A percentile compares a stretch with the other conserved stretches of the same genome.
Conservation (phyloP, 2,113 vertebrate genomes). For the Okapia johnstoni region DNA sequence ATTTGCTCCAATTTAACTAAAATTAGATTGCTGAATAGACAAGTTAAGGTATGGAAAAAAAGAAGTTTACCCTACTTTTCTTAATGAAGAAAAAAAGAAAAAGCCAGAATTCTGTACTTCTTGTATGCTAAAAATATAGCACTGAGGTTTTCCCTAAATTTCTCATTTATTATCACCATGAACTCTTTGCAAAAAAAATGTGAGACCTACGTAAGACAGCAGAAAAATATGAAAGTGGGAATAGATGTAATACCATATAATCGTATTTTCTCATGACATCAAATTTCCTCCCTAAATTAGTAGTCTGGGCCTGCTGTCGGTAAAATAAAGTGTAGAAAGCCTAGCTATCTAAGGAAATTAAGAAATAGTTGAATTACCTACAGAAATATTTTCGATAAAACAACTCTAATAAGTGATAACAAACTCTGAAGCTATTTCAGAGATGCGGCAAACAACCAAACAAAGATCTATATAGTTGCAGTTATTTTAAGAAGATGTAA, state of each 20-base stretch:
- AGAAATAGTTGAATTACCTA: not conserved
- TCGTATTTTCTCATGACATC: not conserved
- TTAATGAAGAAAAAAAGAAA: not conserved
- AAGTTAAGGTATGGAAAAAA: not conserved
- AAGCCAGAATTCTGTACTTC: not conserved
- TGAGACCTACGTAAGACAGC: not conserved
- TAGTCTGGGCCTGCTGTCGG: not conserved
- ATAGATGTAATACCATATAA: not conserved
- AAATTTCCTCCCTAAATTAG: not conserved
- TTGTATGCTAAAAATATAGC: not conserved
- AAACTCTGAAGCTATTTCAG: not conserved
- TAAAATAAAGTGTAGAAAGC: not conserved
- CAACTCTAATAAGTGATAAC: not conserved
- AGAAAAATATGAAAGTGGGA: not conserved
- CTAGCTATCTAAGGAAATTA: not conserved
- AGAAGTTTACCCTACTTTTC: rapidly evolving
- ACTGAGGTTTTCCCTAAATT: not conserved
- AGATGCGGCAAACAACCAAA: not conserved
- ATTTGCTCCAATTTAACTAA: not conserved
- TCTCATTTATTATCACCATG: not conserved
- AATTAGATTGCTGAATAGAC: not conserved
- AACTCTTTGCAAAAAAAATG: not conserved
- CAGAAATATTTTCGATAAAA: not conserved
- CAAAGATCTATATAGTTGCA: not conserved
- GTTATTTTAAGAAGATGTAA: not conserved